phyloP scores from a whole-genome alignment of 2,888 invertebrate species.

The Ormyrus labotus region DNA sequence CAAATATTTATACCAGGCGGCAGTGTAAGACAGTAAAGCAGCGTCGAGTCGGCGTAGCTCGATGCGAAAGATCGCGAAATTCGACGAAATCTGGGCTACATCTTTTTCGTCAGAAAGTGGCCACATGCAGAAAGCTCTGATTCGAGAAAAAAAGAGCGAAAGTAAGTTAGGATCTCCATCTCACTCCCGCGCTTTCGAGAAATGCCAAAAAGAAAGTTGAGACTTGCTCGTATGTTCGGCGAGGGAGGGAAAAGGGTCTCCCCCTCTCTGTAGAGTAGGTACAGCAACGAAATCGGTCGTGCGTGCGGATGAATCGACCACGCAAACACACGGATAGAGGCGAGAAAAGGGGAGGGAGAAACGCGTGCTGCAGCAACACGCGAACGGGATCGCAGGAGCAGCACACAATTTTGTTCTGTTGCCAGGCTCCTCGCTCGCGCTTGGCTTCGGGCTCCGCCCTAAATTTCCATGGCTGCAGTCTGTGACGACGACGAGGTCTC shows the following conservation, averaged over 20 bases:
- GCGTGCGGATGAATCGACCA: constrained; percentile 54
- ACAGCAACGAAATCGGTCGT: constrained; percentile 34
- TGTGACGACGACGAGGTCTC: too few relatives aligned
- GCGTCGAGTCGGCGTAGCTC: background rate
- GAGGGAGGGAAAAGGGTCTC: constrained; percentile 22
- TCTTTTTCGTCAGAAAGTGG: constrained; percentile 5
- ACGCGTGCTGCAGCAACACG: constrained; percentile 14
- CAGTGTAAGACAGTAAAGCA: background rate
- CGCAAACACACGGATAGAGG: constrained; percentile 45
- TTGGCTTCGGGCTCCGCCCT: constrained; percentile 61
- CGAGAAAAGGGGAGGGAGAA: constrained; percentile 32
- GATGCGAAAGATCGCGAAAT: constrained; percentile 4
- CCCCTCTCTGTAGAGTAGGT: constrained; percentile 6
- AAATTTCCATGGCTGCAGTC: constrained; percentile 47
- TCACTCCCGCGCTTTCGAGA: constrained; percentile 26
- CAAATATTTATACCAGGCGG: background rate
- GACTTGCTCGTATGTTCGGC: constrained; percentile 15
- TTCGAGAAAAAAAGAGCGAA: constrained; percentile 14
- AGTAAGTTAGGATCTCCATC: constrained; percentile 22
- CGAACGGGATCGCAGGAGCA: constrained; percentile 3
- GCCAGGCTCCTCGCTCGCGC: constrained; percentile 56
- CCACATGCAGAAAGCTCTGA: constrained; percentile 10
- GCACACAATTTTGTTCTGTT: constrained; percentile 44
- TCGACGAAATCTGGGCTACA: constrained; percentile 22
- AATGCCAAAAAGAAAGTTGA: constrained; percentile 52